phyloP scores from a whole-genome alignment of 2,888 invertebrate species.

The Dendrolimus houi region DNA sequence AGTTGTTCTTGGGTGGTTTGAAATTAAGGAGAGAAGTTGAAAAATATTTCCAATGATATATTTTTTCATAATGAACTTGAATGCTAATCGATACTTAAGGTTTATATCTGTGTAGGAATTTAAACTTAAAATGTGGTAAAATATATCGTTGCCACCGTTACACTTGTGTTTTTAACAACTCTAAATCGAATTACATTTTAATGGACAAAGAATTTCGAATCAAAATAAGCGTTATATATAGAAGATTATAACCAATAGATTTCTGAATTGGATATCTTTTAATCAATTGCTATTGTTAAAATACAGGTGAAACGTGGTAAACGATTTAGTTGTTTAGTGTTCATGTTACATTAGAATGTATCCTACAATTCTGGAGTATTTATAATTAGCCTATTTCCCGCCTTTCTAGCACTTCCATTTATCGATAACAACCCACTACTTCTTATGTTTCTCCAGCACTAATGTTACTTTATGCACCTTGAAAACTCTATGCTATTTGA shows the following conservation, averaged over 20 bases:
- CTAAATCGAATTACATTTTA: too few relatives aligned
- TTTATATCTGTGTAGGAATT: conserved; percentile 73
- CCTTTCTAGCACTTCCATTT: conserved; percentile 49
- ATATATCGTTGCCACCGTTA: conserved; percentile 50
- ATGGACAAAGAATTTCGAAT: too few relatives aligned
- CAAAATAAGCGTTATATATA: too few relatives aligned
- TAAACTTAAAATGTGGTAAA: conserved; percentile 71
- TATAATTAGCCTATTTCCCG: conserved; percentile 48
- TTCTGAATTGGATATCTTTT: too few relatives aligned
- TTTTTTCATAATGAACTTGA: conserved; percentile 75
- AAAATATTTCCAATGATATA: conserved; percentile 75
- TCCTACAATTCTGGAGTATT: conserved; percentile 49
- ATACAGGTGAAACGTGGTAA: conserved; percentile 46
- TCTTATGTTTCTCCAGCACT: conserved; percentile 24
- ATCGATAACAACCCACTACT: conserved; percentile 46
- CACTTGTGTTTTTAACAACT: conserved; percentile 20
- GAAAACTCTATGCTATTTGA: too few relatives aligned
- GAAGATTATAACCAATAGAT: too few relatives aligned
- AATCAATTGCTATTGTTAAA: conserved; percentile 3
- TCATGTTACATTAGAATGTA: conserved; percentile 73
- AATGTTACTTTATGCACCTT: conserved; percentile 24
- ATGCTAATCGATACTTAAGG: conserved; percentile 72
- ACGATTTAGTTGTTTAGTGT: conserved; percentile 70
- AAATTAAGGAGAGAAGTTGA: conserved; percentile 70
- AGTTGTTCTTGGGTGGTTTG: conserved; percentile 72